Evolutionary conservation across 2,888 invertebrate species (phyloP), one percentile per base, ranked within the genome.

Genomic region (Cryptus armator): DNA sequence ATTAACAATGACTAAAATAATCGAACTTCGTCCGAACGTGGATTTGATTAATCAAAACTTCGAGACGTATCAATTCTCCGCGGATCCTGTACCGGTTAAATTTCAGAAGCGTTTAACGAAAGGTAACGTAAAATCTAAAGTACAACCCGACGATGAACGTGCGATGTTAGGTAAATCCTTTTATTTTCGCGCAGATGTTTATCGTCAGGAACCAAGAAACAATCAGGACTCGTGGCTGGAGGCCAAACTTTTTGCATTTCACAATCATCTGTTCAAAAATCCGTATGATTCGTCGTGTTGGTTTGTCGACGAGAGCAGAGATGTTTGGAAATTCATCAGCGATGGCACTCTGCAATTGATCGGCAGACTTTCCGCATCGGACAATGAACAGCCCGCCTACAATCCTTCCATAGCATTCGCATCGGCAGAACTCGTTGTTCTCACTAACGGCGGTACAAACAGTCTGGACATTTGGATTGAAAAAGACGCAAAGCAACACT

Each of bases 211-310:
- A 79, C 88, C 90, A n/a, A 90, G 81, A 62, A 70, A 86, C 3
- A 88, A 88, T 71, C 93, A 92, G 76, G 91, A 91, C 62, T 93
- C 93, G 3, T 90, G 91, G 87, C 72, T 93, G 9, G 93, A 93
- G 89, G 90, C 91, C 3, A 90, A 90, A 79, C 86, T 93, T 14
- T 93, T 93, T 84, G 93, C 93, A 19, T 93, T 92, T 83, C 93
- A 93, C 71, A 93, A 93, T 90, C 92, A 93, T 86, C 86, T 93
- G 56, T 92, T 91, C 86, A 90, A 90, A 79, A 93, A 93, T 87
- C 89, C 91, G 0, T 92, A 90, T 6, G 91, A 93, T 56, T 86
- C 88, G 43, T 91, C 92, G 1, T 92, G 90, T 81, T 93, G 92
- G 92, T 93, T 91, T 76, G 83, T 93, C 43, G 92, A 93, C 75